phyloP scores from a whole-genome alignment of 35 echinoderm and acorn worm genomes.

The Acanthaster planci region DNA sequence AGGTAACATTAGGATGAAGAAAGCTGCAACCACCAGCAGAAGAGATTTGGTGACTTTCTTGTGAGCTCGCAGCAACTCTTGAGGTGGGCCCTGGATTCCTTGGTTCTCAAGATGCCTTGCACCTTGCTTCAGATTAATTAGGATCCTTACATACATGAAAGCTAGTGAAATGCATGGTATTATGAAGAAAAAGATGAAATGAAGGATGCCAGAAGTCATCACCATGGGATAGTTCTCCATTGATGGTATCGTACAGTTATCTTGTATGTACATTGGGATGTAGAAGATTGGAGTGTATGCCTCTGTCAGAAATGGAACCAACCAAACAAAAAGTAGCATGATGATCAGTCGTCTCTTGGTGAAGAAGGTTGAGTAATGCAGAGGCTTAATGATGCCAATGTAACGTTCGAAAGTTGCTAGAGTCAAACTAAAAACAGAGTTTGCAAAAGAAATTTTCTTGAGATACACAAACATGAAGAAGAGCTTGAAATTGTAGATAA shows the following conservation, averaged over 20 bases:
- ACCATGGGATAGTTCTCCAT: background rate
- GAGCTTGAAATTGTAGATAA: slow-evolving; percentile 4
- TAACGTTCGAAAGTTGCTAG: background rate
- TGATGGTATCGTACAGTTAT: background rate
- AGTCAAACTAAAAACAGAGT: background rate
- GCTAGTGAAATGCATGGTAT: background rate
- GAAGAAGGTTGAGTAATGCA: background rate
- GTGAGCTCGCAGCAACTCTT: slow-evolving; percentile 1
- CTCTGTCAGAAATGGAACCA: background rate
- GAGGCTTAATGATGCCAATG: background rate
- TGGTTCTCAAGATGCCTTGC: background rate
- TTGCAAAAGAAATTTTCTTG: background rate
- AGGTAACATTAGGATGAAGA: background rate
- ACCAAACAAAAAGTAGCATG: background rate
- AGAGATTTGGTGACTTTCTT: slow-evolving; percentile 21
- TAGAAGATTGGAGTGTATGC: background rate
- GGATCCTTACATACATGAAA: background rate
- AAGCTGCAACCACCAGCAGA: background rate
- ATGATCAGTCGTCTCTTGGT: background rate
- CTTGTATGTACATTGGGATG: background rate
- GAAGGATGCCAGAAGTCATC: too few species aligned
- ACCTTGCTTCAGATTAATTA: background rate
- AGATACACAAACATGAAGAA: background rate
- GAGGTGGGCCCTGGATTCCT: slow-evolving; percentile 15
- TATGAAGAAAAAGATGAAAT: too few species aligned